Percentiles rank a stretch among this genome's conserved stretches.
phyloP scores from a whole-genome alignment of 2,113 vertebrate genomes.

The Hydropotes inermis region DNA sequence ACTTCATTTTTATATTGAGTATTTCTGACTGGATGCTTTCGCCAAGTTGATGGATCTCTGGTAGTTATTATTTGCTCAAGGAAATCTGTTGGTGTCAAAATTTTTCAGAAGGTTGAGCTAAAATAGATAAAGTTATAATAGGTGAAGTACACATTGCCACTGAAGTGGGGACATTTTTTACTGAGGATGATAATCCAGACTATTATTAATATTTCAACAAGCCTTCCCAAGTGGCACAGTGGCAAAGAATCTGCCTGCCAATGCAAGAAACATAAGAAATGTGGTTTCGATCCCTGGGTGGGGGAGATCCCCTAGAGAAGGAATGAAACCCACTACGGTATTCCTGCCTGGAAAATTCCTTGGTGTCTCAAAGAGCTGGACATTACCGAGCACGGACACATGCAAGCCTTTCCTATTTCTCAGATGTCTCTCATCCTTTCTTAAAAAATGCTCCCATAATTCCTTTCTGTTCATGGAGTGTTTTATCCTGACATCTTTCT shows the following conservation, averaged over 20 bases:
- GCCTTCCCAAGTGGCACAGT: not conserved
- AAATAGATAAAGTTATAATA: not conserved
- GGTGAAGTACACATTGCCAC: not conserved
- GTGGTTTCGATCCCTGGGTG: accelerated
- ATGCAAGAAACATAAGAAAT: not conserved
- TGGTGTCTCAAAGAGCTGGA: not conserved
- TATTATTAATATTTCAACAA: not conserved
- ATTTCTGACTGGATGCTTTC: conserved; percentile 13
- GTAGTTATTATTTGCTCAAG: conserved; percentile 48
- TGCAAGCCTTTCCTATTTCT: not conserved
- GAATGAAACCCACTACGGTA: not conserved
- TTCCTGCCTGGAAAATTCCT: not conserved
- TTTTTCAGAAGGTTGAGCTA: not conserved
- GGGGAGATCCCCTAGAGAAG: not conserved
- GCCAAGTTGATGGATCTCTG: not conserved
- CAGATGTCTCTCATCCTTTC: conserved; percentile 23
- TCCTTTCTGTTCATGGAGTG: not conserved
- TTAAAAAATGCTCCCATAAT: not conserved
- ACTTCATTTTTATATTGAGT: conserved; percentile 17
- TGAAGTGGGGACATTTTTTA: not conserved
- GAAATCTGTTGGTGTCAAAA: conserved; percentile 33
- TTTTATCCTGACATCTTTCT: not conserved
- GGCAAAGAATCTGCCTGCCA: not conserved
- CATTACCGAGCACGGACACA: not conserved
- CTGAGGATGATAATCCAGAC: not conserved